Conservation (phyloP, 2,113 vertebrate species). For the Anguilla rostrata region DNA sequence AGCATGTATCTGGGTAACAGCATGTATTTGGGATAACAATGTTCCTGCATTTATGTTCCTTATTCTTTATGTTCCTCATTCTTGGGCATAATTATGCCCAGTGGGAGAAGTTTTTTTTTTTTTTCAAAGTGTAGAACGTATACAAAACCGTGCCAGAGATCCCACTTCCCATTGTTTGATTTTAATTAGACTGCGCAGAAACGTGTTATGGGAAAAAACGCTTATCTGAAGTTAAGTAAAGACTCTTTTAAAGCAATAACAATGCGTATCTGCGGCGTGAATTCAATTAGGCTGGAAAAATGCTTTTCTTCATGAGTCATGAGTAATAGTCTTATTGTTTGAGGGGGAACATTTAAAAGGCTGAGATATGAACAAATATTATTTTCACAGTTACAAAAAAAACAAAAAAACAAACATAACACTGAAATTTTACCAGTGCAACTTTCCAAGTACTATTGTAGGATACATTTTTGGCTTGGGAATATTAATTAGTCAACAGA, state of each 20-base stretch:
- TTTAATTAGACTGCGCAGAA: slow-evolving; percentile 14
- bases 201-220: not conserved
- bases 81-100: slow-evolving; percentile 53
- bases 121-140: slow-evolving; percentile 14
- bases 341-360: not conserved
- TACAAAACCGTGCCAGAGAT: slow-evolving; percentile 4
- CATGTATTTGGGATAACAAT: too few relatives aligned
- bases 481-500: not conserved
- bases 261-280: not conserved
- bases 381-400: not conserved
- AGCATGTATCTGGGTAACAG: too few relatives aligned
- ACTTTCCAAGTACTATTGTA: not conserved
- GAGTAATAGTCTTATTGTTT: not conserved
- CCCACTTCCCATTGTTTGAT: not conserved
- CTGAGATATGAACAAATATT: not conserved
- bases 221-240: not conserved
- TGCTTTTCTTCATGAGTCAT: not conserved
- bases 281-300: not conserved
- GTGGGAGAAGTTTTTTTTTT: slow-evolving; percentile 44
- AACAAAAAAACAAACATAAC: not conserved
- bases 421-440: not conserved
- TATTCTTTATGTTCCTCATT: not conserved
- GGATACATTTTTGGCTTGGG: not conserved
- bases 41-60: too few relatives aligned
- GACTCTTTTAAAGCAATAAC: not conserved